A percentile compares a stretch with the other conserved stretches of the same genome.
Evolutionary conservation across 2,797 vertebrate genomes (phyloP).

Genomic region (Yasuhikotakia modesta): DNA sequence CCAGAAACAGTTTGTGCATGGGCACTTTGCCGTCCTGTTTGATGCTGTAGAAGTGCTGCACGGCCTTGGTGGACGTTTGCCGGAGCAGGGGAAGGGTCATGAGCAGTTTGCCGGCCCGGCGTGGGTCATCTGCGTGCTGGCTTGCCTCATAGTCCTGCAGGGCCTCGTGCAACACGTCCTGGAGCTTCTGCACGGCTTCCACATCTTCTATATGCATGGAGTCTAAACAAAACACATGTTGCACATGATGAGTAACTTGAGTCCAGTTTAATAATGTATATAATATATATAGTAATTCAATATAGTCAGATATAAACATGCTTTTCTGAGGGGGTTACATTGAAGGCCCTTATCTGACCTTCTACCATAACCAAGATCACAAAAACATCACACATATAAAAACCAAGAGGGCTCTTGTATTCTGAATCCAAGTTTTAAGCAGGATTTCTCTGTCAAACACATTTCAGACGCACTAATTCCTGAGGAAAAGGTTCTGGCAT

Average conservation of each 20-base stretch:
- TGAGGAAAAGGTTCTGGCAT: conserved; percentile 23
- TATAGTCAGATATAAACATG: too few species aligned
- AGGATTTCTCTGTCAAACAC: neutral
- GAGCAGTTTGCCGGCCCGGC: conserved; percentile 95
- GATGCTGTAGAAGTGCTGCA: conserved; percentile 99
- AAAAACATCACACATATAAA: neutral
- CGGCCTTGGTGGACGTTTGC: conserved; percentile 98
- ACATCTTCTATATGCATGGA: conserved; percentile 99
- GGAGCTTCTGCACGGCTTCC: conserved; percentile 97
- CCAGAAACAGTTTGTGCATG: conserved; percentile 99
- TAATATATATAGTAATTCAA: too few species aligned
- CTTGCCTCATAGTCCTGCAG: conserved; percentile 96
- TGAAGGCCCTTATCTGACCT: too few species aligned
- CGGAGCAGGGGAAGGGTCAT: conserved; percentile 97
- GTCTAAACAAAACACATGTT: conserved; percentile 76
- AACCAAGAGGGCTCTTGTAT: neutral
- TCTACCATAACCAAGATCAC: too few species aligned
- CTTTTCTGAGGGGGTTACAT: too few species aligned
- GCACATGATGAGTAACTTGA: neutral
- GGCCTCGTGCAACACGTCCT: conserved; percentile 97
- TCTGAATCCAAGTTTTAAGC: neutral
- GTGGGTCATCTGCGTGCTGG: conserved; percentile 95
- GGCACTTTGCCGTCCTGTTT: conserved; percentile 99
- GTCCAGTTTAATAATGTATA: too few species aligned
- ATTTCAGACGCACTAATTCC: conserved; percentile 27